Evolutionary conservation across 2,888 invertebrate genomes (phyloP).

Genomic region (Cephus pulcher): DNA sequence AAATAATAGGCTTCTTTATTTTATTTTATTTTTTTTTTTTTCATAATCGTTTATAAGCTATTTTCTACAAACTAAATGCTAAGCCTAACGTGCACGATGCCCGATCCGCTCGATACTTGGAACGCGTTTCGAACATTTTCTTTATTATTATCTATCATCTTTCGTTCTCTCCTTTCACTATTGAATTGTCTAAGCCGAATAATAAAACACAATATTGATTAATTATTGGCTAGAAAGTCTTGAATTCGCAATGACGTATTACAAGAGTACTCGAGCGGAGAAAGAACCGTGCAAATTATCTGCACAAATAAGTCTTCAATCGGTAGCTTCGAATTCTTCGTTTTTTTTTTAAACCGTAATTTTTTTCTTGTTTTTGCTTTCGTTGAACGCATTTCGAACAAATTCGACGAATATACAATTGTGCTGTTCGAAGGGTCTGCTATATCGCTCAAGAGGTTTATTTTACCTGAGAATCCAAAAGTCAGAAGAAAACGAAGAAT

Average conservation of each 20-base stretch:
- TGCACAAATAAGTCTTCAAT: constrained; percentile 27
- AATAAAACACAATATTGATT: background rate
- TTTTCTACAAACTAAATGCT: constrained; percentile 53
- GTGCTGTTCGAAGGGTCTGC: background rate
- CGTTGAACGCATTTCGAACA: constrained; percentile 9
- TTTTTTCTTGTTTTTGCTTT: background rate
- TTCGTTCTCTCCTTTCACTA: background rate
- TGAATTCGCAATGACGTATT: background rate
- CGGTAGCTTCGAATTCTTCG: constrained; percentile 28
- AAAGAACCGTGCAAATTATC: constrained; percentile 26
- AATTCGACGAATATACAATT: constrained; percentile 1
- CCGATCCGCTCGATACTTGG: constrained; percentile 34
- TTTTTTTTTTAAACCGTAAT: constrained; percentile 10
- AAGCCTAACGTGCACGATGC: constrained; percentile 41
- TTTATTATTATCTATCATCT: constrained; percentile 10
- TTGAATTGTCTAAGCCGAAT: constrained; percentile 17
- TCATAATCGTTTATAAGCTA: constrained; percentile 39
- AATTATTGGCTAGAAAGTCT: no score
- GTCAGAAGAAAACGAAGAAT: constrained; percentile 24
- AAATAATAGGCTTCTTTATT: constrained; percentile 56
- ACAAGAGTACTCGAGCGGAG: constrained; percentile 22
- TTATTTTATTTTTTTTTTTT: constrained; percentile 19
- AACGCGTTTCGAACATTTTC: background rate
- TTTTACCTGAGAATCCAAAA: background rate
- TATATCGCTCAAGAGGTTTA: background rate